phyloP scores from a whole-genome alignment of 2,888 invertebrate genomes.

The Tethea ocularis region DNA sequence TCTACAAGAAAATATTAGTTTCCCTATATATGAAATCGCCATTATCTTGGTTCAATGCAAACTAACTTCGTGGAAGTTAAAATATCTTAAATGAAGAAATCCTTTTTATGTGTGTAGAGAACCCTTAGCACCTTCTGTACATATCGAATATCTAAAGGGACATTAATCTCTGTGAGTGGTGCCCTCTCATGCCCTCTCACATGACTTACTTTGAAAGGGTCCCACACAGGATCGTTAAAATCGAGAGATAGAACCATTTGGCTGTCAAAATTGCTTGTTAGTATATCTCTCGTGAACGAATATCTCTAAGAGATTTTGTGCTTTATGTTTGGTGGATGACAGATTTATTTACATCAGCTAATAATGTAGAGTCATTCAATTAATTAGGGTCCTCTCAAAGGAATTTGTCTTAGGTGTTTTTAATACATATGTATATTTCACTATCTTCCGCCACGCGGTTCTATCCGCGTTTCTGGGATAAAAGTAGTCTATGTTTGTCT shows the following conservation, averaged over 20 bases:
- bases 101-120: too few relatives aligned
- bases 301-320: neutral
- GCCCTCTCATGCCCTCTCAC: constrained; percentile 34
- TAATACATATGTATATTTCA: too few relatives aligned
- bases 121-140: constrained; percentile 14
- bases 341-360: neutral
- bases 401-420: too few relatives aligned
- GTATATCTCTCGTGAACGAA: neutral
- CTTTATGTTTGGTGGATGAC: neutral
- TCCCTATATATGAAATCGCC: too few relatives aligned
- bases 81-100: too few relatives aligned
- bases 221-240: constrained; percentile 25
- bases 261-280: constrained; percentile 13
- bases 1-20: too few relatives aligned
- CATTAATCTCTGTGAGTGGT: constrained; percentile 49
- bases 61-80: too few relatives aligned
- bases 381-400: too few relatives aligned
- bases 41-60: too few relatives aligned
- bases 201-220: constrained; percentile 33
- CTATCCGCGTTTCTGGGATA: too few relatives aligned
- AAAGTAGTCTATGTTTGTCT: too few relatives aligned
- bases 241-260: constrained; percentile 22
- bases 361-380: neutral
- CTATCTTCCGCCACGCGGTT: too few relatives aligned
- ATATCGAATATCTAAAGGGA: constrained; percentile 37